Percentiles rank a stretch among this genome's conserved stretches.
These are phyloP conservation scores for Rhinopomastus cyanomelas DNA, from an alignment of 2,113 vertebrate genomes.

Conservation along the genomic window DNA sequence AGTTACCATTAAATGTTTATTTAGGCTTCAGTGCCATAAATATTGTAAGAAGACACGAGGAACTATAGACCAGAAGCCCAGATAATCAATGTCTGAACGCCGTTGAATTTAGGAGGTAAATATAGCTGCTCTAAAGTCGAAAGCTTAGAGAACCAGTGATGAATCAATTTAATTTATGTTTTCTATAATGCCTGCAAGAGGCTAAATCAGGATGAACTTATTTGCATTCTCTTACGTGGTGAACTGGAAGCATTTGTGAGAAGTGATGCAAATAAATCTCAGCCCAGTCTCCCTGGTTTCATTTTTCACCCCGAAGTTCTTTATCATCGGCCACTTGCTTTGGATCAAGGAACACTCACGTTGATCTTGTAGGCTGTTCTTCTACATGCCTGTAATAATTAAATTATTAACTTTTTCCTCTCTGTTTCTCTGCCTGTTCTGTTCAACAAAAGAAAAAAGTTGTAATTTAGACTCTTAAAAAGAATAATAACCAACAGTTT, in stretches of 20 bases:
- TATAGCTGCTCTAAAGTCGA: background rate
- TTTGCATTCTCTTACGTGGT: background rate
- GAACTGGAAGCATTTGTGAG: background rate
- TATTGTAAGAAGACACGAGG: background rate
- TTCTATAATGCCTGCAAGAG: background rate
- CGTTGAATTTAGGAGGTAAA: background rate
- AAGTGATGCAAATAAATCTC: slow-evolving; percentile 7
- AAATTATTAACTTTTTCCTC: background rate
- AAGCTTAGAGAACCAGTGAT: background rate
- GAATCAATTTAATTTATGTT: slow-evolving; percentile 2
- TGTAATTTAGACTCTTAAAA: background rate
- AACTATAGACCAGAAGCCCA: background rate
- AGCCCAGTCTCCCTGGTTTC: background rate
- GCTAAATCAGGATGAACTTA: background rate
- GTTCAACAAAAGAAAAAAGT: background rate
- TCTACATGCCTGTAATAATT: background rate
- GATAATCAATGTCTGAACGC: background rate
- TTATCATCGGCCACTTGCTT: background rate
- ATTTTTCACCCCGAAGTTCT: background rate
- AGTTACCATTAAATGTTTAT: background rate
- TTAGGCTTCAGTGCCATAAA: background rate
- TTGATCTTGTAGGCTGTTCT: background rate
- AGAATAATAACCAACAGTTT: background rate
- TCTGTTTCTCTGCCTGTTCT: background rate
- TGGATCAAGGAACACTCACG: background rate